A percentile compares a stretch with the other conserved stretches of the same genome.
Evolutionary conservation across 2,888 invertebrate genomes (phyloP).

Genomic region (Ceriagrion tenellum): DNA sequence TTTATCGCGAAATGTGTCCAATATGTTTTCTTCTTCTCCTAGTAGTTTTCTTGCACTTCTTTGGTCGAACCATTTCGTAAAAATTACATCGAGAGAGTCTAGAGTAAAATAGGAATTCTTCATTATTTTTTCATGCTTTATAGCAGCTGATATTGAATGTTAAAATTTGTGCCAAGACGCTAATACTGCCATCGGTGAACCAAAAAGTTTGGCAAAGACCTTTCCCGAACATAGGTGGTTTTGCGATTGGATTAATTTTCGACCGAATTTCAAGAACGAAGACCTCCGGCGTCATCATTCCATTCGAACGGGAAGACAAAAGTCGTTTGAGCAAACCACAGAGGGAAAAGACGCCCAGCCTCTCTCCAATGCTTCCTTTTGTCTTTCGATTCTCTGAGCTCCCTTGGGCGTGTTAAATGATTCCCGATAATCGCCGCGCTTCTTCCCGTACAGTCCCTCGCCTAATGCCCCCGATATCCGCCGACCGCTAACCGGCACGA

Average conservation of each 20-base stretch:
- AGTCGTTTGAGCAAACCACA: background rate
- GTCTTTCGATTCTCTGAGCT: background rate
- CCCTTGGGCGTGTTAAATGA: constrained; percentile 8
- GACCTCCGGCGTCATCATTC: background rate
- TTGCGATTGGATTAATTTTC: too few relatives aligned
- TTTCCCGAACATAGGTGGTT: background rate
- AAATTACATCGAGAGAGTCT: too few relatives aligned
- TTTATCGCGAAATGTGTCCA: too few relatives aligned
- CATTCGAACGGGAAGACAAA: background rate
- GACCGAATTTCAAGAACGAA: background rate
- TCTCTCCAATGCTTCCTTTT: too few relatives aligned
- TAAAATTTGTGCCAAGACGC: too few relatives aligned
- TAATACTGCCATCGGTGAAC: too few relatives aligned
- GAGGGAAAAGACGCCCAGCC: background rate
- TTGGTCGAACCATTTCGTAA: too few relatives aligned
- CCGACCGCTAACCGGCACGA: background rate
- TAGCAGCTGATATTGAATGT: too few relatives aligned
- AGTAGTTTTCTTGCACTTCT: too few relatives aligned
- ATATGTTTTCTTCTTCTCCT: too few relatives aligned
- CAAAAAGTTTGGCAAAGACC: background rate
- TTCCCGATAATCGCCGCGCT: background rate
- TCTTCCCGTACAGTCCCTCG: background rate
- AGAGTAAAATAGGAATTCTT: too few relatives aligned
- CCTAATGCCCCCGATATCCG: background rate
- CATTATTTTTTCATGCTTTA: too few relatives aligned